phyloP scores from a whole-genome alignment of 2,888 invertebrate genomes.

The Nemoura dubitans region DNA sequence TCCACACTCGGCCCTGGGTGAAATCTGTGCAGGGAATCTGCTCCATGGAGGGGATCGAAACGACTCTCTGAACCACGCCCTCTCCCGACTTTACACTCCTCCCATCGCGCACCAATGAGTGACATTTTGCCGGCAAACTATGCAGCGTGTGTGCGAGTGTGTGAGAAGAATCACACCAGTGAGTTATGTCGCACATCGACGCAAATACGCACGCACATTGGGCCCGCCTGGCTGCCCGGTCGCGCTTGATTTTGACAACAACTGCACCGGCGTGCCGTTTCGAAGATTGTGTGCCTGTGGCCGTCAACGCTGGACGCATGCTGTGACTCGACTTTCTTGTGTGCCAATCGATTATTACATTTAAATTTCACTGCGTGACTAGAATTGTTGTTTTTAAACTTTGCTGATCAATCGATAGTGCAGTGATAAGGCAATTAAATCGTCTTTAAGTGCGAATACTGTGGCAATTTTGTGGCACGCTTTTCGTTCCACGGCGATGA shows the following conservation, averaged over 20 bases:
- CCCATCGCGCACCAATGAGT: slow-evolving; percentile 26
- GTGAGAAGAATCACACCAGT: background rate
- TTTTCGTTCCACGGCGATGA: background rate
- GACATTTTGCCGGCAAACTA: slow-evolving; percentile 39
- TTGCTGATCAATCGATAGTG: background rate
- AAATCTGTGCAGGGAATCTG: slow-evolving; percentile 35
- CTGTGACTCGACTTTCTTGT: background rate
- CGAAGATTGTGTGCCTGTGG: background rate
- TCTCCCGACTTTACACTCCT: slow-evolving; percentile 33
- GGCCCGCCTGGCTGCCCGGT: background rate
- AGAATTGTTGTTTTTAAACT: background rate
- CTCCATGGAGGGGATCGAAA: slow-evolving; percentile 32
- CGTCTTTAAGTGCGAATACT: background rate
- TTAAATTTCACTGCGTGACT: background rate
- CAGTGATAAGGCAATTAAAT: background rate
- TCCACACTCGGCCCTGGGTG: slow-evolving; percentile 1
- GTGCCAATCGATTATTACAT: background rate
- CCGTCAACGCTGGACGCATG: no score
- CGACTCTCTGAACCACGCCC: slow-evolving; percentile 36
- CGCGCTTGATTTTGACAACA: background rate
- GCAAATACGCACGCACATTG: slow-evolving; percentile 13
- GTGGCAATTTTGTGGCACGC: background rate
- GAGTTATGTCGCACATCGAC: slow-evolving; percentile 29
- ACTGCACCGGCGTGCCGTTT: background rate
- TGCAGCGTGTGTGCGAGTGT: slow-evolving; percentile 31